Evolutionary conservation across 1,140 invertebrate species (phyloP), one percentile per base, ranked within the genome.

Genomic region (Grapholita molesta): DNA sequence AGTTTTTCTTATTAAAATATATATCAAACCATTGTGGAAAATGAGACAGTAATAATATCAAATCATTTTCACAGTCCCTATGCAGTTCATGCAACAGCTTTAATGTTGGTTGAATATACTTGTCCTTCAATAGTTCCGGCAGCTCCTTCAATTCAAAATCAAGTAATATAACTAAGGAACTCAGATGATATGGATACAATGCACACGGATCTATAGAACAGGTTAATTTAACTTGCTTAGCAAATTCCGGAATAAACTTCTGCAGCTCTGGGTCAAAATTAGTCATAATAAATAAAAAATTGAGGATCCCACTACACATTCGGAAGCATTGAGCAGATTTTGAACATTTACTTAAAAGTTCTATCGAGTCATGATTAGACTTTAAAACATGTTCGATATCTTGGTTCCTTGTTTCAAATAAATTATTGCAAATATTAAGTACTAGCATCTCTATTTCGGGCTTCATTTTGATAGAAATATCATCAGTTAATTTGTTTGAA

Each of bases 21-120:
- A 83, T 74, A 74, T 83, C 70, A 76, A 88, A 88, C 89, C 89
- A 91, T 21, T 83, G 65, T 25, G 83, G 83, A 75, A 82, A 89
- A 71, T 91, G 89, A 24, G 83, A 81, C 23, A 91, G 66, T 55
- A 89, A 71, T 78, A 91, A 76, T 55, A 88, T 81, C 15, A 88
- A 71, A 67, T 89, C 82, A 80, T 67, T 76, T 76, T 86, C 74
- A 33, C 70, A 80, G 25, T 75, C 67, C 35, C 70, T 15, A 66
- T 84, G 74, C 64, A 91, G 15, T n/a, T 66, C 35, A 7, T 76
- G 75, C 32, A 91, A 76, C 71, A 83, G 72, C 23, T 72, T 65
- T 12, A 80, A 0, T 8, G 75, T 71, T 55, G 48, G 67, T n/a
- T 73, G 7, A 7, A 77, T 53, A 75, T 84, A 86, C 6, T 18